These are phyloP conservation scores for Brenthis hecate DNA, from an alignment of 2,888 invertebrate species.

Conservation along the genomic window DNA sequence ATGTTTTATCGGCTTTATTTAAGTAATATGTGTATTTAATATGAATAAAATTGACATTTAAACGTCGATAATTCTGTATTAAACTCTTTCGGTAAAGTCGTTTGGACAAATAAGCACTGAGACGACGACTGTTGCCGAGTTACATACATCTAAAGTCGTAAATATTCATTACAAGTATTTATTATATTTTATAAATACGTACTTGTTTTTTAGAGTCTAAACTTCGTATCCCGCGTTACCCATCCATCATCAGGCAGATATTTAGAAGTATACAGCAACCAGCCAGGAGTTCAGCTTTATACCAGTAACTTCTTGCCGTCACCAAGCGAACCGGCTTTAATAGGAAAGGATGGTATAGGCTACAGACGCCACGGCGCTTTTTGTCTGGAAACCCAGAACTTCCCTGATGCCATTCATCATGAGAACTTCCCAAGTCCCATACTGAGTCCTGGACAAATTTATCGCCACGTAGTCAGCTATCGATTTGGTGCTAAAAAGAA, in stretches of 20 bases:
- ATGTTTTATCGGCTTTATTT: too few species aligned
- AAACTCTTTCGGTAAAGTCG: too few species aligned
- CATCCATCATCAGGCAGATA: conserved; percentile 88
- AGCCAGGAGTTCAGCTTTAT: conserved; percentile 96
- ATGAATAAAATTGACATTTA: too few species aligned
- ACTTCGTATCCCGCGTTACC: conserved; percentile 75
- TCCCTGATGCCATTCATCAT: conserved; percentile 94
- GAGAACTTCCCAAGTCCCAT: conserved; percentile 87
- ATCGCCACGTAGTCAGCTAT: conserved; percentile 87
- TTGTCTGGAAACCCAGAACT: conserved; percentile 96
- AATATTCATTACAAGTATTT: background rate
- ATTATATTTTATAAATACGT: background rate
- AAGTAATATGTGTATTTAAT: too few species aligned
- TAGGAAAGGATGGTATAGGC: conserved; percentile 64
- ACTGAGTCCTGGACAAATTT: conserved; percentile 86
- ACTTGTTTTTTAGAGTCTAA: conserved; percentile 48
- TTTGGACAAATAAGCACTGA: too few species aligned
- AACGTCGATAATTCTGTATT: too few species aligned
- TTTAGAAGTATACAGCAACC: conserved; percentile 90
- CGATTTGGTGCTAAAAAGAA: conserved; percentile 81
- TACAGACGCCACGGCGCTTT: conserved; percentile 91
- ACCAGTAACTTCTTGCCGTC: conserved; percentile 89
- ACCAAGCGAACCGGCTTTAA: conserved; percentile 57
- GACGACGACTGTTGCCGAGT: too few species aligned
- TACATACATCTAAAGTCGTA: background rate